Base-by-base conservation (phyloP, 1,140 invertebrate genomes). In the Zaprionus taronus region DNA sequence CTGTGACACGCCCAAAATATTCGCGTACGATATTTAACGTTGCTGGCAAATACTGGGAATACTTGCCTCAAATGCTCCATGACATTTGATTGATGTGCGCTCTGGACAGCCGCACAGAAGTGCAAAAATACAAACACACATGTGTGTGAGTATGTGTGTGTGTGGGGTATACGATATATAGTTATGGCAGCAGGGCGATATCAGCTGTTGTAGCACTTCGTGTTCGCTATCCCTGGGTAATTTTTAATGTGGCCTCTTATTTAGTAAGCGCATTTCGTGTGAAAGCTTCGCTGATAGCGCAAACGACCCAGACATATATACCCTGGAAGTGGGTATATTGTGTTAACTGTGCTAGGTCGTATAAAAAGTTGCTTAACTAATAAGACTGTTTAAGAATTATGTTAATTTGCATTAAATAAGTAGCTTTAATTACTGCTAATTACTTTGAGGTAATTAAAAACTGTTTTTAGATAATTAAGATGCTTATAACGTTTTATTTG, bases 31-130 rank as follows among this genome's bases (percentile, higher is more conserved):
- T 72, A 71, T 64, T 60, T 71, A 65, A 76, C 28, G 9, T n/a
- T 20, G 17, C 60, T 55, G 56, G 67, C 61, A 58, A 53, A 71
- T 71, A 56, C 55, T 65, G 51, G 51, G 20, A 22, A 51, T 62
- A 53, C 76, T 78, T 72, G 80, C 81, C 77, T 86, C 72, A 80
- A 86, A 82, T 81, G 71, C 67, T 64, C 66, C 80, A 60, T 82
- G 80, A 80, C 83, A 83, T 86, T 86, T 86, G 83, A 86, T 86
- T 86, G 83, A 86, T 86, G 80, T 86, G 57, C 60, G 26, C 68
- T 51, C 69, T 53, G 81, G 80, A 87, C 83, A 83, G 83, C 83
- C 82, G 80, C n/a, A 66, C 80, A 81, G 36, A 86, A 87, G 71
- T 80, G 80, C 70, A 86, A 72, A 86, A 69, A 44, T 60, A 72